These are phyloP conservation scores for Hypena proboscidalis DNA, from an alignment of 2,888 invertebrate genomes.

Conservation along the genomic window DNA sequence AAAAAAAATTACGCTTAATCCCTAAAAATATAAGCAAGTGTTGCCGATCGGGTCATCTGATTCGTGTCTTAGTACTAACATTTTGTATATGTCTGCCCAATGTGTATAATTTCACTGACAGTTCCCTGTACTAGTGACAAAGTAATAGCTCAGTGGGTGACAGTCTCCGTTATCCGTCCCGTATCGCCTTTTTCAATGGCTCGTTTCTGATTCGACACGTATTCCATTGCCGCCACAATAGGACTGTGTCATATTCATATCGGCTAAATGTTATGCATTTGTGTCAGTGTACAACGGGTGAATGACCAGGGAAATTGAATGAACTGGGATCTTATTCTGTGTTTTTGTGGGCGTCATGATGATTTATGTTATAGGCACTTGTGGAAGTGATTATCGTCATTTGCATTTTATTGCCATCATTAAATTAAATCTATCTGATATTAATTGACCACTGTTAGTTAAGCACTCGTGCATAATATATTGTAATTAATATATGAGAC, in stretches of 20 bases:
- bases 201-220: slow-evolving; percentile 81
- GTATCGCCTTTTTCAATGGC: slow-evolving; percentile 78
- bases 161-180: slow-evolving; percentile 72
- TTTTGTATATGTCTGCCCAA: slow-evolving; percentile 1
- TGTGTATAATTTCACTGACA: slow-evolving; percentile 30
- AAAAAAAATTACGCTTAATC: too few relatives aligned
- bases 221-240: slow-evolving; percentile 72
- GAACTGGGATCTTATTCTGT: too few relatives aligned
- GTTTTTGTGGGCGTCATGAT: too few relatives aligned
- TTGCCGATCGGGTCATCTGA: too few relatives aligned
- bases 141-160: slow-evolving; percentile 49
- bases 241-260: slow-evolving; percentile 74
- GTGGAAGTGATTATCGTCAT: too few relatives aligned
- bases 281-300: slow-evolving; percentile 70
- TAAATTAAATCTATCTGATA: too few relatives aligned
- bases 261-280: slow-evolving; percentile 69
- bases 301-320: slow-evolving; percentile 58
- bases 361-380: too few relatives aligned
- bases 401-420: too few relatives aligned
- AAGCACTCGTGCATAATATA: too few relatives aligned
- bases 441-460: too few relatives aligned
- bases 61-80: not conserved
- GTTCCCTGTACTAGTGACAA: slow-evolving; percentile 59
- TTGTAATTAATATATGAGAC: too few relatives aligned
- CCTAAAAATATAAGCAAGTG: too few relatives aligned